Conservation (phyloP, 2,113 vertebrate species). For the Melanotaenia duboulayi region DNA sequence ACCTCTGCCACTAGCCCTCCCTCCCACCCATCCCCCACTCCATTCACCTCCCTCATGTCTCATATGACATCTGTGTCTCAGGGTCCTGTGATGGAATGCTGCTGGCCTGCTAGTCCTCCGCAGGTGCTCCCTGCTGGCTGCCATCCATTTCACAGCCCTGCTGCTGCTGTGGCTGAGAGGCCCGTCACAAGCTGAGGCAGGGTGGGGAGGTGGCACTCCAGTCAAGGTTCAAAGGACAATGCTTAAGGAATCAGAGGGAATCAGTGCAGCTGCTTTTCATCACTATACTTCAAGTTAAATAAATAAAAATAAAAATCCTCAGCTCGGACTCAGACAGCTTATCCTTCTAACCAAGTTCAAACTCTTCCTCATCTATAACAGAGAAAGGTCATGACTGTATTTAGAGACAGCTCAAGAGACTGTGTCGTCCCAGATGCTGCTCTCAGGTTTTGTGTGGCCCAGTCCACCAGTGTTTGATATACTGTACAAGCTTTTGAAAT, state of each 20-base stretch:
- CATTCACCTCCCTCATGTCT: constrained; percentile 70
- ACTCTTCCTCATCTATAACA: constrained; percentile 16
- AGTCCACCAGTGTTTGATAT: constrained; percentile 14
- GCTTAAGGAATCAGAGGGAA: constrained; percentile 47
- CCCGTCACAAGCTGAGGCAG: constrained; percentile 53
- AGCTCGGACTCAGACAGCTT: constrained; percentile 17
- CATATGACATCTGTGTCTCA: constrained; percentile 78
- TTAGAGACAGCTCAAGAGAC: constrained; percentile 54
- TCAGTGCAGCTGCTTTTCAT: constrained; percentile 68
- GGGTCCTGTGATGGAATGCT: constrained; percentile 82
- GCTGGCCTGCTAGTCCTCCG: constrained; percentile 66
- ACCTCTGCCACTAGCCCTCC: constrained; percentile 54
- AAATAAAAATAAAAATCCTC: constrained; percentile 32
- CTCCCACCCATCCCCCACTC: constrained; percentile 42
- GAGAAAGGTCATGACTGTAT: constrained; percentile 64
- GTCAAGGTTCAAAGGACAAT: constrained; percentile 68
- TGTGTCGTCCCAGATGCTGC: constrained; percentile 41
- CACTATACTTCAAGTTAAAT: constrained; percentile 45
- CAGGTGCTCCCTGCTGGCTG: constrained; percentile 77
- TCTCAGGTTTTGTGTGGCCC: constrained; percentile 35
- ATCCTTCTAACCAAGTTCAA: constrained; percentile 14
- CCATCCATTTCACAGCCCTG: constrained; percentile 55
- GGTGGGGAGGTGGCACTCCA: neutral
- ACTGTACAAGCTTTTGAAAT: neutral
- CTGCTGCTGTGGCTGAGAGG: constrained; percentile 46